Base-by-base conservation (phyloP, 2,113 vertebrate genomes). In the Mormoops blainvillei region DNA sequence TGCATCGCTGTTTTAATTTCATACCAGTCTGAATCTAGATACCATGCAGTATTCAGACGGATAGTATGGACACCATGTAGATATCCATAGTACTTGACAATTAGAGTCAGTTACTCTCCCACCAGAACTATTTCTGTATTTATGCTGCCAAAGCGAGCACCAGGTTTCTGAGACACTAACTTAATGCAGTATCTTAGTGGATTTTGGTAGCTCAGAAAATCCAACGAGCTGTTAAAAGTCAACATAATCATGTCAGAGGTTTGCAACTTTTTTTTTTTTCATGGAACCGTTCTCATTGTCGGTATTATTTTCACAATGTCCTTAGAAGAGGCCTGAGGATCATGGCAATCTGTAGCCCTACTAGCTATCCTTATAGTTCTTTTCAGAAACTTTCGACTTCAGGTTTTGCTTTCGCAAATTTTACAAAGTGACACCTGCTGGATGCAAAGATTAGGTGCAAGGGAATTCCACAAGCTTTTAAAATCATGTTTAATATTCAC, bases 371-470 rank as follows among this genome's bases (percentile, higher is more conserved):
- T 94, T 80, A 4, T 12, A 52, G 71, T 52, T 56, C 22, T 74
- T 28, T 45, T 11, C 89, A 89, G 70, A 88, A 84, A 68, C 6
- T 4, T 88, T 81, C 33, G 83, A 74, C 24, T 33, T 87, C 16
- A 96, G 43, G 36, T 54, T 76, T 83, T 61, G 24, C 52, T 70
- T 45, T 18, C 56, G 45, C 7, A 87, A 56, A 90, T 84, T 96
- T 92, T 68, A 87, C 11, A 16, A 19, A 93, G 78, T 74, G 74
- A 96, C 28, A 95, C 18, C 68, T 97, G 54, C 86, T 97, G 86
- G 81, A 33, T 81, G 45, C 82, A 71, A 87, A 63, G 70, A 87
- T 41, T 41, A 38, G 83, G 41, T 5, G 28, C 16, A 61, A 24
- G 8, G 41, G 33, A 43, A 92, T 41, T 84, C 68, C 26, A 77